A percentile compares a stretch with the other conserved stretches of the same genome.
These are phyloP conservation scores for Tadarida brasiliensis DNA, from an alignment of 2,797 vertebrate genomes.

Conservation along the genomic window DNA sequence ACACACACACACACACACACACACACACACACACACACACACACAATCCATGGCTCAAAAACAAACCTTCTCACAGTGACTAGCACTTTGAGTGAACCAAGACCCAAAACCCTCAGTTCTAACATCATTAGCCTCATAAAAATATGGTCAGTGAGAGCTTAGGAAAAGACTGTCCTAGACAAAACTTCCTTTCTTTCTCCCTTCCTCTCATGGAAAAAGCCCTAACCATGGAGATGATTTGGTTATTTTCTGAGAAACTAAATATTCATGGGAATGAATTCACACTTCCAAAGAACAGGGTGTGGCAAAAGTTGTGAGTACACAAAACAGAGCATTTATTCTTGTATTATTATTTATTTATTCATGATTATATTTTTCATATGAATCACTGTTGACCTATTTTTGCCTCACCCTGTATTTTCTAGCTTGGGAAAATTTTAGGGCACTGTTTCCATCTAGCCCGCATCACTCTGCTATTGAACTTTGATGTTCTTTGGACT, in stretches of 20 bases:
- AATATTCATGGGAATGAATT: not conserved
- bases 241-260: not conserved
- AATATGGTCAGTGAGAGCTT: not conserved
- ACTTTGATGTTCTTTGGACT: not conserved
- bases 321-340: not conserved
- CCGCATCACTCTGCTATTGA: not conserved
- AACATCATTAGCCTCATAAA: not conserved
- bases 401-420: not conserved
- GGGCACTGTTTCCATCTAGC: not conserved
- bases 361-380: not conserved
- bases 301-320: not conserved
- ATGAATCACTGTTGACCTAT: not conserved
- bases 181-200: not conserved
- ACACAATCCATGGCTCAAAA: not conserved
- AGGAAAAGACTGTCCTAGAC: not conserved
- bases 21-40: not conserved
- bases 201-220: not conserved
- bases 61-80: not conserved
- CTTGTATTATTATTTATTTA: not conserved
- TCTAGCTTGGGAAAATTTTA: not conserved
- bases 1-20: not conserved
- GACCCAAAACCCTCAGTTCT: not conserved
- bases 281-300: not conserved
- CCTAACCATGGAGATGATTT: not conserved
- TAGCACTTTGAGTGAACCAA: conserved; percentile 1